Evolutionary conservation across 2,888 invertebrate species (phyloP), one percentile per base, ranked within the genome.

Genomic region (Drosophila kuntzei): DNA sequence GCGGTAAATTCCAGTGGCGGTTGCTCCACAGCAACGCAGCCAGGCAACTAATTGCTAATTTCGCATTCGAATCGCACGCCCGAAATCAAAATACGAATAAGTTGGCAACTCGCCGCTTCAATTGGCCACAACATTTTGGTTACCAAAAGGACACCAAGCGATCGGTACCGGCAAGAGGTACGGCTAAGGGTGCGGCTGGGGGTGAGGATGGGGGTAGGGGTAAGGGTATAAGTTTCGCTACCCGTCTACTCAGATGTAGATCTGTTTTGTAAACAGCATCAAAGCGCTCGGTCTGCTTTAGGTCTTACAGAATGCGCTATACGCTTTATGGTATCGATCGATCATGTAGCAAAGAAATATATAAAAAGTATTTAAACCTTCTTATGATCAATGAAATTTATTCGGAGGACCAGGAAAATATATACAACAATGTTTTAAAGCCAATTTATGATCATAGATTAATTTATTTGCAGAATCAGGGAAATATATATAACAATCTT

Each of bases 1-100:
- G 60, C 61, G 53, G 63, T 71, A 74, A 85, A 86, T 87, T 87
- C 86, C 86, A 87, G 87, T 87, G 83, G 87, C 86, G 62, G 73
- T 75, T 72, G 64, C 70, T 29, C 27, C 57, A 61, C 34, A 29
- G 58, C 68, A 69, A 60, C 73, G 63, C 44, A 62, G 70, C 51
- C 55, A 44, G 62, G 46, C 32, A 79, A 73, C 77, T 87, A 86
- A 84, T 87, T 87, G 88, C 80, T 87, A 79, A 87, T 83, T 87
- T 86, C 70, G 79, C 71, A 87, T 83, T 85, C 87, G 81, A 80
- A 87, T 83, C 86, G 83, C 86, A 76, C 51, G 65, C 73, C 66
- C 69, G 73, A 80, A 80, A 82, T 82, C 83, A 74, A 75, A 73
- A 67, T 68, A 46, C 63, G 69, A 76, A 53, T 76, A 76, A 78